phyloP scores from a whole-genome alignment of 2,113 vertebrate species.

The Ictalurus furcatus region DNA sequence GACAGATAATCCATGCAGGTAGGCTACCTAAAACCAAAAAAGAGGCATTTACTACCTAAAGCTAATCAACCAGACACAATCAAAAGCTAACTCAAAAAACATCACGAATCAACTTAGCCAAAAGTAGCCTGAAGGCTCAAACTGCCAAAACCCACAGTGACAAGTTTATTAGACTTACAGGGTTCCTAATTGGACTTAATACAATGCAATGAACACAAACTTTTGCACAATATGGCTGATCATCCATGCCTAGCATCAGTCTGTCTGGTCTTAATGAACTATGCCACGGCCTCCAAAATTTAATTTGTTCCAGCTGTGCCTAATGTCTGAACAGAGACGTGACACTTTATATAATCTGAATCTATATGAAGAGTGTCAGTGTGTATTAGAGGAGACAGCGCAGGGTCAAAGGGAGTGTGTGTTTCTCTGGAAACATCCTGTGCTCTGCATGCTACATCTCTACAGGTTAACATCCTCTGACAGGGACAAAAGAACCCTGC shows the following conservation, averaged over 20 bases:
- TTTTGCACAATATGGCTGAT: constrained; percentile 21
- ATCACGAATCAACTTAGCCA: neutral
- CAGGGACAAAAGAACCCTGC: constrained; percentile 62
- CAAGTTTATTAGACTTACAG: constrained; percentile 1
- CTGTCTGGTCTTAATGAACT: constrained; percentile 9
- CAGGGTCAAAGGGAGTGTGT: constrained; percentile 50
- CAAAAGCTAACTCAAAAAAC: neutral
- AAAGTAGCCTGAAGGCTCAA: neutral
- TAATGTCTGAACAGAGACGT: constrained; percentile 3
- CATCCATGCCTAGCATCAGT: constrained; percentile 6
- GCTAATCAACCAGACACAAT: neutral
- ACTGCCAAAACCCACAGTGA: constrained; percentile 7
- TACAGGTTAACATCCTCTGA: constrained; percentile 56
- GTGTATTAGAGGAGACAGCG: constrained; percentile 49
- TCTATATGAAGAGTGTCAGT: constrained; percentile 26
- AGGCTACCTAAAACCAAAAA: constrained; percentile 80
- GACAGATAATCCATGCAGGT: constrained; percentile 85
- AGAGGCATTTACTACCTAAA: constrained; percentile 31
- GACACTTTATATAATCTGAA: constrained; percentile 21
- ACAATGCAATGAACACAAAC: neutral
- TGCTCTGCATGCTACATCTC: constrained; percentile 63
- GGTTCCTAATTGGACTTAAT: neutral
- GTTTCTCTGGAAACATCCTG: constrained; percentile 45
- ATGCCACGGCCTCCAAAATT: constrained; percentile 6
- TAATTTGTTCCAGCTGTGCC: neutral